A percentile compares a stretch with the other conserved stretches of the same genome.
phyloP scores from a whole-genome alignment of 2,888 invertebrate genomes.

The Romanomermis culicivorax region DNA sequence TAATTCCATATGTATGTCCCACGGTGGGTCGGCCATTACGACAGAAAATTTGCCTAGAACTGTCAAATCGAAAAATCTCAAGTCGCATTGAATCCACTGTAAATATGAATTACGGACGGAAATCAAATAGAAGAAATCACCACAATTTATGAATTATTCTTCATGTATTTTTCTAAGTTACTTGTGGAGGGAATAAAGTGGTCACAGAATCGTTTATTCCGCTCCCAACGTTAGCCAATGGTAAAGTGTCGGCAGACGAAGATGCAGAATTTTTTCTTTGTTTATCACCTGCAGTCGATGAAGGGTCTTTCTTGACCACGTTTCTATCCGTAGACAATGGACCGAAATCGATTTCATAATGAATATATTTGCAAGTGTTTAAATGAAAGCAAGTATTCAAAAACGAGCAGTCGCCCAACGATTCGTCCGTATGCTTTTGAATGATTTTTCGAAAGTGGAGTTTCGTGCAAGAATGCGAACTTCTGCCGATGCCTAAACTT shows the following conservation, averaged over 20 bases:
- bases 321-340: too few species aligned
- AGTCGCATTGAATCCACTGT: constrained; percentile 92
- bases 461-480: constrained; percentile 50
- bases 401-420: constrained; percentile 86
- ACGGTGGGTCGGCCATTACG: constrained; percentile 95
- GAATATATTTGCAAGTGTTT: constrained; percentile 94
- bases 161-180: too few species aligned
- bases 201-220: constrained; percentile 3
- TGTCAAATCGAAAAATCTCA: constrained; percentile 70
- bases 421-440: constrained; percentile 76
- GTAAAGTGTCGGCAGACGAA: background rate
- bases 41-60: constrained; percentile 86
- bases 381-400: constrained; percentile 95
- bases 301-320: background rate
- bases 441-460: constrained; percentile 92
- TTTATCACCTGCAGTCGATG: background rate
- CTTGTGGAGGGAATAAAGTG: constrained; percentile 14
- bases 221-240: background rate
- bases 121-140: background rate
- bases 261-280: background rate
- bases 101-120: constrained; percentile 36
- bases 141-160: too few species aligned
- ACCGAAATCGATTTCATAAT: constrained; percentile 56
- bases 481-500: background rate
- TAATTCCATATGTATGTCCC: constrained; percentile 98